Conservation (phyloP, 2,888 invertebrate species). For the Netelia melanura region DNA sequence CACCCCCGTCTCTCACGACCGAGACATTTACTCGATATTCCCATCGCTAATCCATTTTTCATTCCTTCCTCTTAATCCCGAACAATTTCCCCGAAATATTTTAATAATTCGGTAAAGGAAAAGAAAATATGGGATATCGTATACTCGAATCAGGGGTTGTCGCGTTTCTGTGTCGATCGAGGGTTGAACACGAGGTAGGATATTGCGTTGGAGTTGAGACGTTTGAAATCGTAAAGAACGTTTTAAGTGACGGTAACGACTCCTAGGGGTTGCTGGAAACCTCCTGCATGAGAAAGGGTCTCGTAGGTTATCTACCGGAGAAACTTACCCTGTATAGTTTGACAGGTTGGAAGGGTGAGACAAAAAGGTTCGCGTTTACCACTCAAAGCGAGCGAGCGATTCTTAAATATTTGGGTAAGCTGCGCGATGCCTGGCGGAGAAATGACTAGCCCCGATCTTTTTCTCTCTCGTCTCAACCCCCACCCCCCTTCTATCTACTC, state of each 20-base stretch:
- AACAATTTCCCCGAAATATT: background rate
- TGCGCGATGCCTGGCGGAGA: background rate
- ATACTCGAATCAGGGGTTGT: background rate
- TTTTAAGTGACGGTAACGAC: slow-evolving; percentile 46
- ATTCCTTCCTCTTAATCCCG: background rate
- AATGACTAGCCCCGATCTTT: background rate
- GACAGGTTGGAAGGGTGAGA: slow-evolving; percentile 1
- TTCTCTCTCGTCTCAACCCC: too few relatives aligned
- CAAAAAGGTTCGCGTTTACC: slow-evolving; percentile 9
- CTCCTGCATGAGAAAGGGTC: slow-evolving; percentile 45
- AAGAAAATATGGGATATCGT: background rate
- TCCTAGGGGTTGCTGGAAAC: slow-evolving; percentile 40
- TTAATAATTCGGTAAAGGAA: background rate
- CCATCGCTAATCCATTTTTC: background rate
- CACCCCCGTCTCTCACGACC: background rate
- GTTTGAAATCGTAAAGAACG: slow-evolving; percentile 40
- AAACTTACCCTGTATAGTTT: slow-evolving; percentile 22
- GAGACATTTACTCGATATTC: too few relatives aligned
- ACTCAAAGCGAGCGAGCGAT: slow-evolving; percentile 29
- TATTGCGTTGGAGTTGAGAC: background rate
- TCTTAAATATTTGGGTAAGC: slow-evolving; percentile 44
- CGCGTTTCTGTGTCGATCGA: background rate
- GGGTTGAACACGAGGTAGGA: background rate
- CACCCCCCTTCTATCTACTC: background rate
- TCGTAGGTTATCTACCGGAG: slow-evolving; percentile 35